Conservation (phyloP, 2,888 invertebrate species). For the Trissolcus brochymenae region DNA sequence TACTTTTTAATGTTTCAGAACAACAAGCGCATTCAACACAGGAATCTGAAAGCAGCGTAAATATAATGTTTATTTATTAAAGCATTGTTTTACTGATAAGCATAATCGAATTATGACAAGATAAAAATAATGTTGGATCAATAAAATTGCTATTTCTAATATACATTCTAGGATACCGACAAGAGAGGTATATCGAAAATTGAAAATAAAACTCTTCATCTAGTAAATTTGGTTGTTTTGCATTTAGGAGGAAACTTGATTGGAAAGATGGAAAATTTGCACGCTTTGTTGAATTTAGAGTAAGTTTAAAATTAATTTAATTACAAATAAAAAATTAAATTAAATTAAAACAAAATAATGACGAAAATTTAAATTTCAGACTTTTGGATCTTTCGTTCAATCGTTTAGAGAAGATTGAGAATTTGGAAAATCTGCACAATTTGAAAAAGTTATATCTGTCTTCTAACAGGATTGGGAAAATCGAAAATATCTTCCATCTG, state of each 20-base stretch:
- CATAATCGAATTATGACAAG: background rate
- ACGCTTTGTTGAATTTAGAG: slow-evolving; percentile 91
- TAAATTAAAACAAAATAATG: slow-evolving; percentile 7
- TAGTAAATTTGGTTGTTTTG: slow-evolving; percentile 88
- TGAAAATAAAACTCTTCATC: slow-evolving; percentile 88
- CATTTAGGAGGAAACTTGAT: slow-evolving; percentile 99
- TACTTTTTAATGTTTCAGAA: too few species aligned
- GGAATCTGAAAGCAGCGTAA: too few species aligned
- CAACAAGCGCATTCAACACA: too few species aligned
- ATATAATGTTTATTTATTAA: slow-evolving; percentile 3
- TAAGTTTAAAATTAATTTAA: slow-evolving; percentile 78
- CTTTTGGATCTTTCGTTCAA: slow-evolving; percentile 97
- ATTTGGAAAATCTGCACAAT: slow-evolving; percentile 85
- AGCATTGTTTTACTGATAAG: slow-evolving; percentile 7
- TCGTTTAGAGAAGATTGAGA: slow-evolving; percentile 90
- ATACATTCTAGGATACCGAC: slow-evolving; percentile 83
- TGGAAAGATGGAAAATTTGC: slow-evolving; percentile 92
- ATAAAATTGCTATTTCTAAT: slow-evolving; percentile 11
- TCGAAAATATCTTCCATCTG: slow-evolving; percentile 88
- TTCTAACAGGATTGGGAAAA: slow-evolving; percentile 91
- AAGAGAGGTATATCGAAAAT: slow-evolving; percentile 92
- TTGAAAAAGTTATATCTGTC: slow-evolving; percentile 91
- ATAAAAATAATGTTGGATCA: background rate
- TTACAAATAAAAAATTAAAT: background rate
- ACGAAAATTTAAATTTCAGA: slow-evolving; percentile 78